Evolutionary conservation across 2,797 vertebrate genomes (phyloP).

Genomic region (Halcyon badia): DNA sequence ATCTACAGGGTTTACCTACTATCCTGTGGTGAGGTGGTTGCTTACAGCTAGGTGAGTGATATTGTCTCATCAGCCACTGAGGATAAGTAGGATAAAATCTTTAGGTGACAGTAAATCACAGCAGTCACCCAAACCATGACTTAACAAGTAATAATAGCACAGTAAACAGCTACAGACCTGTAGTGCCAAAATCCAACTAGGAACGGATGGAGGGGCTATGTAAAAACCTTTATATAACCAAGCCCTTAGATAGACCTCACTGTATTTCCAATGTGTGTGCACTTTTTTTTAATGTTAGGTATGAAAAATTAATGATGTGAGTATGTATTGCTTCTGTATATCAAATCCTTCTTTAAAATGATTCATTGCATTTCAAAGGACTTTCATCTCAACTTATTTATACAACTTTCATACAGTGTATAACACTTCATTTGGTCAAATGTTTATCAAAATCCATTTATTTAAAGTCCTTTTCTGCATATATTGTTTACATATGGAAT

Average conservation of each 20-base stretch:
- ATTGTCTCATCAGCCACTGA: not conserved
- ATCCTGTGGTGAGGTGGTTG: not conserved
- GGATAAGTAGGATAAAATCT: not conserved
- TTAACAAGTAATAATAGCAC: not conserved
- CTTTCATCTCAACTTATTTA: constrained; percentile 67
- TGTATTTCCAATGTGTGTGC: not conserved
- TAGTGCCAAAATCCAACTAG: not conserved
- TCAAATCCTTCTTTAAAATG: not conserved
- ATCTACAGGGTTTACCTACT: constrained; percentile 19
- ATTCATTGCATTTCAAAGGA: constrained; percentile 21
- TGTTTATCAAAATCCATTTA: constrained; percentile 56
- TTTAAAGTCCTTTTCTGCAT: constrained; percentile 41
- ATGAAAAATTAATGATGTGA: constrained; percentile 61
- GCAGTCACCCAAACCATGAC: not conserved
- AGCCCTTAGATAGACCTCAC: not conserved
- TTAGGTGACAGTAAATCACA: not conserved
- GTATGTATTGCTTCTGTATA: constrained; percentile 40
- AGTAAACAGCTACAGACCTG: not conserved
- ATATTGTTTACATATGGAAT: constrained; percentile 15
- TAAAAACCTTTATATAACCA: not conserved
- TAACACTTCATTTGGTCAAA: constrained; percentile 45
- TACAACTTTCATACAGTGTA: constrained; percentile 28
- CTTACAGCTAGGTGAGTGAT: not conserved
- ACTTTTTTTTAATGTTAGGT: not conserved
- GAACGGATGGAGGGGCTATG: not conserved